phyloP scores from a whole-genome alignment of 1,140 invertebrate species.

The Pseudoatta argentina region DNA sequence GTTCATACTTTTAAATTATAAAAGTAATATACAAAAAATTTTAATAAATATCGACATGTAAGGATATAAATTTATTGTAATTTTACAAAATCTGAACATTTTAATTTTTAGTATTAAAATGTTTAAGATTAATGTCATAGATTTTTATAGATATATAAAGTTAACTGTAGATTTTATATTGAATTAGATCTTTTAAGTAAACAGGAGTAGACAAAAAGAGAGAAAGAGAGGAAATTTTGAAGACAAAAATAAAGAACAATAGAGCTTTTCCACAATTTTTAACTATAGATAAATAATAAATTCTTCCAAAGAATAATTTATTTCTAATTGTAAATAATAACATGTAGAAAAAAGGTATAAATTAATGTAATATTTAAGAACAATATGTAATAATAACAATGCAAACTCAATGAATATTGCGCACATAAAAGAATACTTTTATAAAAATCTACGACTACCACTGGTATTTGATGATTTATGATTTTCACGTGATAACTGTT shows the following conservation, averaged over 20 bases:
- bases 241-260: background rate
- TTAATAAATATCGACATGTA: background rate
- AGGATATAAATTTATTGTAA: background rate
- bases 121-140: background rate
- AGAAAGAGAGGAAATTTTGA: background rate
- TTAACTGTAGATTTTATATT: background rate
- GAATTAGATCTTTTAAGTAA: background rate
- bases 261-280: background rate
- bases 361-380: constrained; percentile 9
- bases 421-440: constrained; percentile 25
- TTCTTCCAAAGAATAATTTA: background rate
- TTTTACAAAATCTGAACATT: background rate
- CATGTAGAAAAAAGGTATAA: background rate
- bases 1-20: background rate
- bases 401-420: constrained; percentile 16
- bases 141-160: background rate
- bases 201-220: background rate
- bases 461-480: constrained; percentile 39
- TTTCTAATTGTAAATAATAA: background rate
- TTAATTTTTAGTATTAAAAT: background rate
- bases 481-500: constrained; percentile 53
- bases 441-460: constrained; percentile 41
- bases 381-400: background rate
- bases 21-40: background rate
- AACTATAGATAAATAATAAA: background rate